A percentile compares a stretch with the other conserved stretches of the same genome.
Evolutionary conservation across 1,140 invertebrate genomes (phyloP).

Genomic region (Atta cephalotes): DNA sequence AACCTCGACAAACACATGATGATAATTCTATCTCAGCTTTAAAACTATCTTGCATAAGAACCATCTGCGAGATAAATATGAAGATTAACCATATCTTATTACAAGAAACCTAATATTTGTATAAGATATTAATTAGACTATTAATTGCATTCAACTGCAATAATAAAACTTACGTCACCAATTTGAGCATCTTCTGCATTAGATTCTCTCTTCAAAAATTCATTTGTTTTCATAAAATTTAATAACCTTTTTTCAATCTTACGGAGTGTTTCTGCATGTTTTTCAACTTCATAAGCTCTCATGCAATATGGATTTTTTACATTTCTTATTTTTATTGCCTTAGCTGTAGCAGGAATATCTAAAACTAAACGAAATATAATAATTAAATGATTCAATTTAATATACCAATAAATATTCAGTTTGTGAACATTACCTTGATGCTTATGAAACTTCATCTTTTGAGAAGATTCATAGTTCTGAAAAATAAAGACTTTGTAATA

Average conservation of each 20-base stretch:
- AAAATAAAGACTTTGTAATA: neutral
- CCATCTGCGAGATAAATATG: slow-evolving; percentile 11
- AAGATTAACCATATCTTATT: neutral
- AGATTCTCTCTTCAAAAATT: neutral
- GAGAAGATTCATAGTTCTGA: neutral
- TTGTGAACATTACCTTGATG: slow-evolving; percentile 1
- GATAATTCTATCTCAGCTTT: neutral
- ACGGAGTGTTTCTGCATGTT: neutral
- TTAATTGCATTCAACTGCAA: neutral
- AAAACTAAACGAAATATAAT: slow-evolving; percentile 8
- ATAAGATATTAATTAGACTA: neutral
- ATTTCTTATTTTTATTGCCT: neutral
- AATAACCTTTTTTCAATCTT: neutral
- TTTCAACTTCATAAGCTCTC: slow-evolving; percentile 5
- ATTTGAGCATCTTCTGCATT: neutral
- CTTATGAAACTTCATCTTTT: neutral
- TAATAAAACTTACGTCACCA: slow-evolving; percentile 29
- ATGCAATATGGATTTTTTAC: slow-evolving; percentile 11
- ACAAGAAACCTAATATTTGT: neutral
- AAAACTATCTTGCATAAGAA: neutral
- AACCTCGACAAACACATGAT: slow-evolving; percentile 38
- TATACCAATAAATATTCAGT: slow-evolving; percentile 5
- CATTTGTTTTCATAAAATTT: slow-evolving; percentile 5
- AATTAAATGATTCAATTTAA: neutral
- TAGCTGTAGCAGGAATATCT: slow-evolving; percentile 20